Percentiles rank a stretch among this genome's conserved stretches.
Conservation (phyloP, 2,113 vertebrate species). For the Sylvia atricapilla region DNA sequence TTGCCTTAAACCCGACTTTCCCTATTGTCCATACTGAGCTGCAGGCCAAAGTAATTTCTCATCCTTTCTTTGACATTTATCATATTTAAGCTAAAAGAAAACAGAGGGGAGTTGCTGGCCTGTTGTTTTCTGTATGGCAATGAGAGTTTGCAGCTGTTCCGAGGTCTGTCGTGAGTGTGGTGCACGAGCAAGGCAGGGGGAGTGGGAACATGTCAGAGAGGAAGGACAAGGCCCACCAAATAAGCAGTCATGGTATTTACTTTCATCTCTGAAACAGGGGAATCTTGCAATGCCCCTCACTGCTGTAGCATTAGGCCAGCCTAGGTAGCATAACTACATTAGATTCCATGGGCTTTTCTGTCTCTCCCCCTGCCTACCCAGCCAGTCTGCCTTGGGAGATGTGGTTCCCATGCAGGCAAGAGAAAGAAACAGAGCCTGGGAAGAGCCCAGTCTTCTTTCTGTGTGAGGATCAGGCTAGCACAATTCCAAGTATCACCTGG, state of each 20-base stretch:
- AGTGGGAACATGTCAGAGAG: not conserved
- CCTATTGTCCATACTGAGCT: not conserved
- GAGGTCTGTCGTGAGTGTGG: not conserved
- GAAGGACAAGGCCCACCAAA: not conserved
- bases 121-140: not conserved
- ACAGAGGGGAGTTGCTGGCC: not conserved
- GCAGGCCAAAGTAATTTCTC: not conserved
- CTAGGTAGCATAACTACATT: not conserved
- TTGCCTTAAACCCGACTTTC: not conserved
- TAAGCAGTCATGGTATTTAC: rapidly evolving
- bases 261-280: not conserved
- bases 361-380: not conserved
- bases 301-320: not conserved
- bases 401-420: not conserved
- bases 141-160: constrained; percentile 34
- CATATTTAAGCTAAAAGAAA: not conserved
- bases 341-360: not conserved
- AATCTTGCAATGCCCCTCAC: not conserved
- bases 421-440: not conserved
- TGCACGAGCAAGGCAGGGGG: not conserved
- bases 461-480: not conserved
- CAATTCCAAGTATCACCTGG: not conserved
- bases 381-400: not conserved
- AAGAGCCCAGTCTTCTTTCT: not conserved
- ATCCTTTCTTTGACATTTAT: not conserved